A percentile compares a stretch with the other conserved stretches of the same genome.
These are phyloP conservation scores for Macroramphosus scolopax DNA, from an alignment of 2,797 vertebrate species.

Conservation along the genomic window DNA sequence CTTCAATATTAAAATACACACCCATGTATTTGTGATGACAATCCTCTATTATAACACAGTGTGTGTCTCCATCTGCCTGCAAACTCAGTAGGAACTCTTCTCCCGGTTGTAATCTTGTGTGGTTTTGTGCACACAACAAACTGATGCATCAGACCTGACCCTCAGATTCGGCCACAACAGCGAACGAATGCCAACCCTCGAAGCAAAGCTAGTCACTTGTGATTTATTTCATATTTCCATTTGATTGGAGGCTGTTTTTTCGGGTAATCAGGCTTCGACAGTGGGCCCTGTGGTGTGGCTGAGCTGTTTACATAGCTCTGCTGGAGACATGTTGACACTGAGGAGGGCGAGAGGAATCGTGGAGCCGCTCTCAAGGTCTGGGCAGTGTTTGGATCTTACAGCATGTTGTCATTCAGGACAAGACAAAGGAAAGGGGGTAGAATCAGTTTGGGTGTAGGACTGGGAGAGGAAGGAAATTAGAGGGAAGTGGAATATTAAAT, in stretches of 20 bases:
- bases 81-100: neutral
- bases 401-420: constrained; percentile 27
- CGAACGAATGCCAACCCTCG: constrained; percentile 48
- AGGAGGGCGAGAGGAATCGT: constrained; percentile 45
- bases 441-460: no score
- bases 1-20: no score
- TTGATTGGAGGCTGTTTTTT: constrained; percentile 71
- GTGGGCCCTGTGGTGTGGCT: constrained; percentile 73
- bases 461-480: no score
- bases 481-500: no score
- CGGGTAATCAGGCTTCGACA: constrained; percentile 73
- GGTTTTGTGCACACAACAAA: constrained; percentile 44
- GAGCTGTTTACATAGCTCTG: constrained; percentile 73
- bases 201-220: constrained; percentile 64
- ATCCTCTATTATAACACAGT: no score
- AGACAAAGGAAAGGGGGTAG: constrained; percentile 22
- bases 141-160: constrained; percentile 70
- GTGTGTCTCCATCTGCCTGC: no score
- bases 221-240: constrained; percentile 78
- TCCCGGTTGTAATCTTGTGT: no score
- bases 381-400: constrained; percentile 43
- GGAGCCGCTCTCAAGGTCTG: constrained; percentile 57
- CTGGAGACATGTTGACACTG: constrained; percentile 71
- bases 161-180: constrained; percentile 60
- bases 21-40: no score